Percentiles rank a stretch among this genome's conserved stretches.
These are phyloP conservation scores for Rhinoptilus africanus DNA, from an alignment of 2,113 vertebrate species.

Conservation along the genomic window DNA sequence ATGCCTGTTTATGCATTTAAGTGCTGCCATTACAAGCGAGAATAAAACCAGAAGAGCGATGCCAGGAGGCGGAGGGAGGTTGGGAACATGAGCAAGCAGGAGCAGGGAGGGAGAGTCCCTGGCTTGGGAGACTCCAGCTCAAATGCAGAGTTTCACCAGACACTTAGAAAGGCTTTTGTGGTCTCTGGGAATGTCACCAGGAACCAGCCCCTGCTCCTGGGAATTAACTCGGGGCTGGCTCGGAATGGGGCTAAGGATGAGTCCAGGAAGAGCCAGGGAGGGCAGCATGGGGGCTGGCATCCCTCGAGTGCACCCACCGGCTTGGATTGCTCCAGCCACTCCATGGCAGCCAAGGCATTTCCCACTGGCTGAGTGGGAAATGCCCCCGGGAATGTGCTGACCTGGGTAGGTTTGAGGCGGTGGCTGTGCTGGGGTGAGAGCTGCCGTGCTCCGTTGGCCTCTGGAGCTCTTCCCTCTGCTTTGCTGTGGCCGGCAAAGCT, in stretches of 20 bases:
- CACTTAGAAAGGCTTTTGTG: neutral
- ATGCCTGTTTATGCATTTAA: neutral
- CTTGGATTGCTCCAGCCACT: neutral
- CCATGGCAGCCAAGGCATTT: neutral
- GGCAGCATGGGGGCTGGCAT: too few species aligned
- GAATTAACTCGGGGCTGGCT: neutral
- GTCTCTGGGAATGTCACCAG: neutral
- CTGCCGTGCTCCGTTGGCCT: rapidly evolving
- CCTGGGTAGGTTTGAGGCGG: neutral
- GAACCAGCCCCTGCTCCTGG: neutral
- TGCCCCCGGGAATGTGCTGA: neutral
- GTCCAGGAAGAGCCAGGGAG: neutral
- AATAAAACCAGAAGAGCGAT: neutral
- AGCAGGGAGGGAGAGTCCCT: neutral
- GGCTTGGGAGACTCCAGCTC: neutral
- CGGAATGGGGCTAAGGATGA: neutral
- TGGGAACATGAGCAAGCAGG: neutral
- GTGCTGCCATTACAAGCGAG: neutral
- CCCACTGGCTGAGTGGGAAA: neutral
- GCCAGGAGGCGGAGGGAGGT: neutral
- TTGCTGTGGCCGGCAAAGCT: rapidly evolving
- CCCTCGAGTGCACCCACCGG: rapidly evolving
- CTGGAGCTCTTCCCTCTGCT: neutral
- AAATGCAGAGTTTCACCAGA: neutral
- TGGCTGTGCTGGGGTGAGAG: neutral